Base-by-base conservation (phyloP, 2,113 vertebrate genomes). In the Clarias gariepinus region DNA sequence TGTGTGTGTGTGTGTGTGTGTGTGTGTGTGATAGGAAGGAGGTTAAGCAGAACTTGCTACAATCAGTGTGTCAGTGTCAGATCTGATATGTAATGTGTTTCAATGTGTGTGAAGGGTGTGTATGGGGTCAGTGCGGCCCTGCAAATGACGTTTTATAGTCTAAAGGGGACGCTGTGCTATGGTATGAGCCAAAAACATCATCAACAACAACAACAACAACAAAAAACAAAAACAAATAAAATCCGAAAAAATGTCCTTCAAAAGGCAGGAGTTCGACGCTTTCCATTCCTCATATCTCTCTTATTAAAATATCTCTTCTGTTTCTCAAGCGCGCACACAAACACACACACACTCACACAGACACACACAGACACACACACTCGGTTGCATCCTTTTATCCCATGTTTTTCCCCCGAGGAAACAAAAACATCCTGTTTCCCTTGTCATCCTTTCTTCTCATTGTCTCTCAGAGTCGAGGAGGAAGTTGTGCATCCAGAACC, bases 301-400 rank as follows among this genome's bases (percentile, higher is more conserved):
- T 88, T 83, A 88, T 79, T 85, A 90, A 92, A 90, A 90, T 89
- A 89, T 83, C 79, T 86, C 28, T 84, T 86, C 61, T 90, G 85
- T 89, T 53, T 87, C 47, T 60, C 58, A 47, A 18, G 23, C 81
- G 15, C n/a, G 16, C 16, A 81, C 58, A 74, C 41, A 47, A 41
- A 57, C 76, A 81, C 28, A 16, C 30, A 30, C 82, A 66, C 58
- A 71, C 82, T 68, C 36, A 55, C 77, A 57, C 81, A 78, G 81
- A 78, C 87, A 47, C 64, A 60, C 86, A 53, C 66, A 78, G 19
- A 33, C 64, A 30, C 68, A 63, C 53, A 69, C 66, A 73, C 33
- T 53, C 2, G 4, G 11, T 77, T 41, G 10, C 36, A 21, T 28
- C 53, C 82, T 41, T 81, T 23, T 13, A 28, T 81, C 64, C 63